Base-by-base conservation (phyloP, 1,140 invertebrate species). In the Hypothenemus hampei region DNA sequence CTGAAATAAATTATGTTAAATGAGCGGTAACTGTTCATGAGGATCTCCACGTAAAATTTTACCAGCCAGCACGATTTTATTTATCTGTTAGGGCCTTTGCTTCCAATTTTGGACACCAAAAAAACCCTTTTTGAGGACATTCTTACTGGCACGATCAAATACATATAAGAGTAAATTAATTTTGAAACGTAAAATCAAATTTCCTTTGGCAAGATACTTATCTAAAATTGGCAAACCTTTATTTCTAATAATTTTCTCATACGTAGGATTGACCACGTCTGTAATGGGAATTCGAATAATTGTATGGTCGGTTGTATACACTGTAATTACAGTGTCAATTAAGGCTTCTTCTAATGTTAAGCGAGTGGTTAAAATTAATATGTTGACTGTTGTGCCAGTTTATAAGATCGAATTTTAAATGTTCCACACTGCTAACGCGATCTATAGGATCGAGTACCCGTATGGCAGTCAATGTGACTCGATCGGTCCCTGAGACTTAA, bases 221-320 rank as follows among this genome's bases (percentile, higher is more conserved):
- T 76, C 72, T 4, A 72, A 57, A 44, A 77, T 61, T 10, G 80
- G 80, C 63, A 82, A 72, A 29, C 81, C 80, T 71, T 82, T 79
- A 5, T 71, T 71, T 23, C 61, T 36, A 1, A 82, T 64, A 3
- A 73, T 52, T 69, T 81, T 82, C 52, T 68, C 65, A 65, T 79
- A 81, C 33, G 72, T 69, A 15, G 78, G 77, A 6, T 67, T 68
- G 36, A 88, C 77, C 13, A 89, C 78, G 62, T 87, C 84, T 16
- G 80, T 81, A 54, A 89, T 81, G 50, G 78, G 79, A 10, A 87
- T 70, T 59, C 82, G 77, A 24, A 89, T 69, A 50, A 72, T 74
- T 58, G 86, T 76, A 10, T 79, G 77, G 62, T 89, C 86, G 40
- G 89, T 71, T 0, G 86, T 87, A 31, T 72, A 70, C 2, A 89